These are phyloP conservation scores for Sorex maritimensis DNA, from an alignment of 2,797 vertebrate genomes.

Conservation along the genomic window DNA sequence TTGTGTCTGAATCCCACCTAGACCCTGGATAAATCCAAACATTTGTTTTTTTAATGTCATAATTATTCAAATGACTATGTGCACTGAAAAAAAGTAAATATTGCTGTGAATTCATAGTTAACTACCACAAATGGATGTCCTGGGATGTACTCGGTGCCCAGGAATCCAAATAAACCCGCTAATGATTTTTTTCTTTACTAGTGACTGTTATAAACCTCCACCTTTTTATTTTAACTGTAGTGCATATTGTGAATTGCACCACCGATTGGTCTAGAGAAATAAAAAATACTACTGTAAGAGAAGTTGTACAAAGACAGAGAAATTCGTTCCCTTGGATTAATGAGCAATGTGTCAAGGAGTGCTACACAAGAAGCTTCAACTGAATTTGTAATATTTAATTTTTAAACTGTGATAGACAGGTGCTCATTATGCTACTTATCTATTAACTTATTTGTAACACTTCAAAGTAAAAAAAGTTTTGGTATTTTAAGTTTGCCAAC, in stretches of 20 bases:
- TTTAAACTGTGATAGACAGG: conserved; percentile 9
- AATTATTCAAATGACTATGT: conserved; percentile 25
- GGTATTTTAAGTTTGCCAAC: conserved; percentile 36
- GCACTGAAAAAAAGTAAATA: background rate
- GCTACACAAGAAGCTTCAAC: background rate
- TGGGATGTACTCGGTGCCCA: no score
- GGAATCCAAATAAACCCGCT: background rate
- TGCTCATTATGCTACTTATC: conserved; percentile 16
- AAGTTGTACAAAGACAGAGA: background rate
- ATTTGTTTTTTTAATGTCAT: background rate
- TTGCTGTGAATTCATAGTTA: no score
- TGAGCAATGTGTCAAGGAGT: background rate
- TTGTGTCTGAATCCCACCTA: background rate
- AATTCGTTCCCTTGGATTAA: background rate
- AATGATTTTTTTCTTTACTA: background rate
- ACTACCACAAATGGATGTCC: background rate
- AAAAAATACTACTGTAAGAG: background rate
- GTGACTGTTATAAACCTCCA: background rate
- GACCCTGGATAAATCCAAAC: background rate
- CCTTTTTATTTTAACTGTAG: no score
- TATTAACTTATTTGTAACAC: conserved; percentile 57
- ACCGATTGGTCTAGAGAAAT: background rate
- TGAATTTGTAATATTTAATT: conserved; percentile 34
- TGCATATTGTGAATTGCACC: no score
- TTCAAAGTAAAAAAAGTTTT: conserved; percentile 34